Conservation (phyloP, 2,888 invertebrate genomes). For the Beris chalybata region DNA sequence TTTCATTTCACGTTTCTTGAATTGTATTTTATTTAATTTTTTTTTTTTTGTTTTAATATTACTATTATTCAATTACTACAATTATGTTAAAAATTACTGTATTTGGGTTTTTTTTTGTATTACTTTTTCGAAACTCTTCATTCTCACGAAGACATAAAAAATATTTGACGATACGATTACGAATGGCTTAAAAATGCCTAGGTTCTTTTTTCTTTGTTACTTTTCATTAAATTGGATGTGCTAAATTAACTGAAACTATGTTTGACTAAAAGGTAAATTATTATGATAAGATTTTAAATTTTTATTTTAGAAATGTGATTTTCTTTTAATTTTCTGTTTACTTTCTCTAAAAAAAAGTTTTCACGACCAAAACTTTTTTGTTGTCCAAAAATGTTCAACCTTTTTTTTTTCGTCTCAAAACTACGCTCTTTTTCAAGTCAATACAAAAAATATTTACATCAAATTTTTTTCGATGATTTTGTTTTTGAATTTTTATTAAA, state of each 20-base stretch:
- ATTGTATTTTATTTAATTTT: conserved; percentile 10
- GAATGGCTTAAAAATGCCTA: too few relatives aligned
- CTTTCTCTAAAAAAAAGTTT: conserved; percentile 22
- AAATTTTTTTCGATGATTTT: conserved; percentile 28
- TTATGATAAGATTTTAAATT: too few relatives aligned
- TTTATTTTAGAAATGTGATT: too few relatives aligned
- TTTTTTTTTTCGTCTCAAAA: conserved; percentile 16
- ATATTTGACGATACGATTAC: too few relatives aligned
- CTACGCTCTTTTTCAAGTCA: conserved; percentile 14
- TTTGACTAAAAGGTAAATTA: too few relatives aligned
- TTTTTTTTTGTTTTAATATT: conserved; percentile 20
- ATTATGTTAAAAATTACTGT: conserved; percentile 31
- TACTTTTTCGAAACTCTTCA: conserved; percentile 4
- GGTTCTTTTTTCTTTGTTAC: too few relatives aligned
- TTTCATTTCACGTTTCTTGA: conserved; percentile 8
- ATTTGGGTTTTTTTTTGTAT: conserved; percentile 21
- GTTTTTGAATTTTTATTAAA: conserved; percentile 18
- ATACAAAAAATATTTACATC: conserved; percentile 25
- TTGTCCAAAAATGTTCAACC: conserved; percentile 17
- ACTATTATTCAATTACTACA: conserved; percentile 29
- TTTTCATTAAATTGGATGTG: too few relatives aligned
- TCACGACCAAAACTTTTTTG: conserved; percentile 13
- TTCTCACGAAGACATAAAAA: conserved; percentile 10
- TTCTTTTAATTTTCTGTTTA: too few relatives aligned
- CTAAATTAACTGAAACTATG: too few relatives aligned